Conservation (phyloP, 2,113 vertebrate species). For the Proteles cristata region DNA sequence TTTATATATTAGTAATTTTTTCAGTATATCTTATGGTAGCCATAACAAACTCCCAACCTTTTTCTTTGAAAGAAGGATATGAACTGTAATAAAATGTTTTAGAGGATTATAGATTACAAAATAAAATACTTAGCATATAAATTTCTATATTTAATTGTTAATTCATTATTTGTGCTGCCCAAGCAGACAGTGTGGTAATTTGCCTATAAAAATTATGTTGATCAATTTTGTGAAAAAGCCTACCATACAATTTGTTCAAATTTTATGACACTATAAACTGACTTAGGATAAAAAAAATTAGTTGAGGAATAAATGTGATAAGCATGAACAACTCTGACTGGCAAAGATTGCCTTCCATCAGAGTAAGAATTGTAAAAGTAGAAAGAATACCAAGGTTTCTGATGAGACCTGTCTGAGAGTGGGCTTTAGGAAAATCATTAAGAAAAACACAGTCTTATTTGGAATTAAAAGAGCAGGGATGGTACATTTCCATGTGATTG, state of each 20-base stretch:
- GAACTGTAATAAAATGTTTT: neutral
- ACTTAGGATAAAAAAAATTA: neutral
- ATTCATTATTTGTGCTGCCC: conserved; percentile 58
- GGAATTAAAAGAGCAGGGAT: neutral
- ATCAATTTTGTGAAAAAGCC: conserved; percentile 57
- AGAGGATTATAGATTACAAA: conserved; percentile 53
- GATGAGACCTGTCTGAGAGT: neutral
- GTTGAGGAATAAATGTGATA: conserved; percentile 1
- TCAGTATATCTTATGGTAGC: neutral
- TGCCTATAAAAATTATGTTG: conserved; percentile 62
- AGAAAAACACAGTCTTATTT: neutral
- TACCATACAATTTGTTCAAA: conserved; percentile 55
- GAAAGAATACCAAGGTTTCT: neutral
- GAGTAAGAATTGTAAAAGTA: neutral
- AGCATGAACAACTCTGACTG: neutral
- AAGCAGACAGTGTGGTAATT: conserved; percentile 1
- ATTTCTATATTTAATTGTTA: conserved; percentile 69
- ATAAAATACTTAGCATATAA: conserved; percentile 64
- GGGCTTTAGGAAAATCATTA: neutral
- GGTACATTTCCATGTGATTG: neutral
- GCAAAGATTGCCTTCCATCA: neutral
- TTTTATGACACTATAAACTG: conserved; percentile 46
- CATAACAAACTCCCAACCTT: neutral
- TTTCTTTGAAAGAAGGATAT: neutral
- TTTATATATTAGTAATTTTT: conserved; percentile 11